Conservation (phyloP, 2,797 vertebrate genomes). For the Tarsius wallacei region DNA sequence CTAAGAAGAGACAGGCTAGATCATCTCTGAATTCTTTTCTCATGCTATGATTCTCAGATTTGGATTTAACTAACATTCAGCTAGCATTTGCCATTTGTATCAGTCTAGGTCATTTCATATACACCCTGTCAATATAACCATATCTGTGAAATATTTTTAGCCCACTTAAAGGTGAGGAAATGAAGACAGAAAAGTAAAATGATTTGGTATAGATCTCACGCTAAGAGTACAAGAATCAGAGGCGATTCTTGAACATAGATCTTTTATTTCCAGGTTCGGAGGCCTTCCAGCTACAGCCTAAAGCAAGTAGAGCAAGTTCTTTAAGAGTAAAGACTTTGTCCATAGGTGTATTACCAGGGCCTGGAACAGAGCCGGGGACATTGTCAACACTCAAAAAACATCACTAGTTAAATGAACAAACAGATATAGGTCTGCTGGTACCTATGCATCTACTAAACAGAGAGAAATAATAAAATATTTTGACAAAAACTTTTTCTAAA, state of each 20-base stretch:
- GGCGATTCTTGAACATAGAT: background rate
- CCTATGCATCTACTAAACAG: background rate
- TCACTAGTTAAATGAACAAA: background rate
- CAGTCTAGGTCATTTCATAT: background rate
- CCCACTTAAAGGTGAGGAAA: background rate
- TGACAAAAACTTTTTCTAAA: background rate
- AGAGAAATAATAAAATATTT: constrained; percentile 2
- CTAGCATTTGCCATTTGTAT: background rate
- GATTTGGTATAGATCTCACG: background rate
- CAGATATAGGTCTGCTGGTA: background rate
- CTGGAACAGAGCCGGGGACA: background rate
- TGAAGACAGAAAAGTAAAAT: background rate
- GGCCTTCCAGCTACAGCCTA: background rate
- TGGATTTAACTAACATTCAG: background rate
- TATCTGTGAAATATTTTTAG: background rate
- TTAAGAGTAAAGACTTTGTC: background rate
- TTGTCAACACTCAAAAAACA: background rate
- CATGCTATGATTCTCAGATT: constrained; percentile 24
- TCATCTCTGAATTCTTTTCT: constrained; percentile 46
- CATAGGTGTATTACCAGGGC: too few species aligned
- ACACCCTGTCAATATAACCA: background rate
- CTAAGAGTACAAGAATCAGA: background rate
- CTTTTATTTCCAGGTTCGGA: background rate
- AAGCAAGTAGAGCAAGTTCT: background rate
- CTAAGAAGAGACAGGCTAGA: constrained; percentile 32